Evolutionary conservation across 2,888 invertebrate species (phyloP).

Genomic region (Drepana falcataria): DNA sequence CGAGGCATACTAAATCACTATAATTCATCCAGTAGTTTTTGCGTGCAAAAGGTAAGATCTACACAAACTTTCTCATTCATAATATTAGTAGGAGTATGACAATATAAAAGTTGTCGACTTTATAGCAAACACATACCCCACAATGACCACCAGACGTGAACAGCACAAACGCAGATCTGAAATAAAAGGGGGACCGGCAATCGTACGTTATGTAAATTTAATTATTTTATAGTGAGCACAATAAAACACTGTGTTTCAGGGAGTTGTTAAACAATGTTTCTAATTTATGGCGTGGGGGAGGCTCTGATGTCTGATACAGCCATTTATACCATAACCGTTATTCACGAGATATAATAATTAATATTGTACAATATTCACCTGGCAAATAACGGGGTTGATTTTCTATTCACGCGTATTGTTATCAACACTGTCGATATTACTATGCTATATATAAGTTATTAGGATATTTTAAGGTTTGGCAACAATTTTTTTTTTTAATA

Average conservation of each 20-base stretch:
- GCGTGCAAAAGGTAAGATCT: no score
- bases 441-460: no score
- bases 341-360: background rate
- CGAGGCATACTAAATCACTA: no score
- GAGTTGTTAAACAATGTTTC: slow-evolving; percentile 27
- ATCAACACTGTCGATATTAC: no score
- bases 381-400: background rate
- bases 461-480: no score
- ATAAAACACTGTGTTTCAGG: slow-evolving; percentile 41
- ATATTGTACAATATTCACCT: no score
- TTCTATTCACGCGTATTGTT: background rate
- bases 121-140: no score
- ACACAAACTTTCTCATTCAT: no score
- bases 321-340: background rate
- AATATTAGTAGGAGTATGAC: no score
- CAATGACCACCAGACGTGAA: background rate
- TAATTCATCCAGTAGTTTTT: no score
- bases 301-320: background rate
- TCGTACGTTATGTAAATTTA: slow-evolving; percentile 55
- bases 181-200: slow-evolving; percentile 15
- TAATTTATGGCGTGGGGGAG: slow-evolving; percentile 32
- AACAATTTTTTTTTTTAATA: no score
- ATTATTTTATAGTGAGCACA: slow-evolving; percentile 55
- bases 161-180: background rate
- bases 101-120: no score